Evolutionary conservation across 1,140 invertebrate species (phyloP).

Genomic region (Drosophila orena): DNA sequence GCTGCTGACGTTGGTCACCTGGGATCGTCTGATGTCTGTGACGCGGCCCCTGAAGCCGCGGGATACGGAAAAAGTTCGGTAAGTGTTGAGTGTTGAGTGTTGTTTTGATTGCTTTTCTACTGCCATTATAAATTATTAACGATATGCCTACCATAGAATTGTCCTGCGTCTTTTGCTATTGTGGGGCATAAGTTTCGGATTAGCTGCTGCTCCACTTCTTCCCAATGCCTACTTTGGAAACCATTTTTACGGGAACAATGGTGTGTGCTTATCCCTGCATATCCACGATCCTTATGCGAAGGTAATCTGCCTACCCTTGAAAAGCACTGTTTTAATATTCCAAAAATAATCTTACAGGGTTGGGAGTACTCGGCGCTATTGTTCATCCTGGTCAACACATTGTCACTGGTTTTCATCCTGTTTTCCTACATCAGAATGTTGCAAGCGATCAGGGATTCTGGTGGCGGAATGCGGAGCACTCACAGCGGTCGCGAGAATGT

Average conservation of each 20-base stretch:
- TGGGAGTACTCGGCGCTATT: constrained; percentile 88
- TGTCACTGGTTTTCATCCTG: constrained; percentile 87
- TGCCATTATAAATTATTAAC: neutral
- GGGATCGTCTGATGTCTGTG: constrained; percentile 88
- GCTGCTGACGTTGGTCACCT: constrained; percentile 88
- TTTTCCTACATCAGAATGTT: constrained; percentile 87
- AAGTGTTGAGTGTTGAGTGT: constrained; percentile 21
- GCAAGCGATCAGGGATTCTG: constrained; percentile 86
- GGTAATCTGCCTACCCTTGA: constrained; percentile 56
- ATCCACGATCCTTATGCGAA: constrained; percentile 88
- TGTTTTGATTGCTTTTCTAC: neutral
- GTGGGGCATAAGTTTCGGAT: constrained; percentile 86
- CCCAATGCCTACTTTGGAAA: constrained; percentile 85
- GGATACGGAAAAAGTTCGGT: constrained; percentile 69
- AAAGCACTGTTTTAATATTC: neutral
- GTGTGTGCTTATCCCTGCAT: constrained; percentile 88
- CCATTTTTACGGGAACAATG: constrained; percentile 88
- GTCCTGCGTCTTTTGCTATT: constrained; percentile 85
- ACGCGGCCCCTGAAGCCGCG: constrained; percentile 86
- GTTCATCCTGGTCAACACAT: constrained; percentile 87
- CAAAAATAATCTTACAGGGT: constrained; percentile 75
- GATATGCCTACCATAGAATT: constrained; percentile 52
- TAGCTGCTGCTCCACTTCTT: constrained; percentile 86
- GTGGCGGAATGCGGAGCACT: constrained; percentile 86
- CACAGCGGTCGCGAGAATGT: constrained; percentile 86